Evolutionary conservation across 2,797 vertebrate species (phyloP).

Genomic region (Premnoplex brunnescens): DNA sequence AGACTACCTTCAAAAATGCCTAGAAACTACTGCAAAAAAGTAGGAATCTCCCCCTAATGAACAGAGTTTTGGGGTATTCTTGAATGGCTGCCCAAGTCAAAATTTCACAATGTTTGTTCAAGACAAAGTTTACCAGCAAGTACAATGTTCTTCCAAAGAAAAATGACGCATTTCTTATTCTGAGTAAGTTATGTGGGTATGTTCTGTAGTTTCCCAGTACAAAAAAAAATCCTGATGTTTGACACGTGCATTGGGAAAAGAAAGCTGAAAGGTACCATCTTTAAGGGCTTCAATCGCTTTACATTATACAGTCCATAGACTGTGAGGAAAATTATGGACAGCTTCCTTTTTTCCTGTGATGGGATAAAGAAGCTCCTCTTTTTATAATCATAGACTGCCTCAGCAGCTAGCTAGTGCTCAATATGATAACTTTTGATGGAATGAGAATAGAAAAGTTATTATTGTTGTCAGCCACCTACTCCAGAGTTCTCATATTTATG

Average conservation of each 20-base stretch:
- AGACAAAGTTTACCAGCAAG: neutral
- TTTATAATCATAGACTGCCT: neutral
- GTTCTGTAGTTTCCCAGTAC: neutral
- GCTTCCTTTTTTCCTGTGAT: neutral
- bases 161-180: neutral
- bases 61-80: neutral
- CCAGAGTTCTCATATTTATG: slow-evolving; percentile 18
- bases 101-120: slow-evolving; percentile 26
- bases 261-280: neutral
- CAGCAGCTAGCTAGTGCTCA: neutral
- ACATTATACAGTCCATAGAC: neutral
- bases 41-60: neutral
- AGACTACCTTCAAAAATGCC: neutral
- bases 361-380: neutral
- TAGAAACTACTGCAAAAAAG: neutral
- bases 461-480: neutral
- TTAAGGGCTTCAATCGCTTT: neutral
- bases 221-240: neutral
- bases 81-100: neutral
- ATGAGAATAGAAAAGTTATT: neutral
- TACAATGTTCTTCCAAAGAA: neutral
- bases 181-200: neutral
- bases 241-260: neutral
- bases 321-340: neutral
- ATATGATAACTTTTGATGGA: neutral